A percentile compares a stretch with the other conserved stretches of the same genome.
phyloP scores from a whole-genome alignment of 2,113 vertebrate species.

The Chloropsis cyanopogon region DNA sequence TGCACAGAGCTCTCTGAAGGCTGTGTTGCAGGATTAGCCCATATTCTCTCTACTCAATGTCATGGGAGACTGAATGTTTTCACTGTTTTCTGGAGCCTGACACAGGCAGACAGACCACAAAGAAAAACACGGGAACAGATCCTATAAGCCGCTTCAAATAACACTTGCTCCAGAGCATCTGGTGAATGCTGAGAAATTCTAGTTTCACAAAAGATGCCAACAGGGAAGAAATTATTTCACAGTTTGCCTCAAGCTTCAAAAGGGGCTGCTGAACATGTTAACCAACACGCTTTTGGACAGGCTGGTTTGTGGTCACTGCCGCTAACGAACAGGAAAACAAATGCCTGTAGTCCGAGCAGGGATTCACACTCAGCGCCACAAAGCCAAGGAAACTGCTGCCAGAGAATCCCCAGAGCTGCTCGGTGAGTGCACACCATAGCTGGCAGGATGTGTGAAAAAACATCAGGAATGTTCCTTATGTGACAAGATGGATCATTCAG shows the following conservation, averaged over 20 bases:
- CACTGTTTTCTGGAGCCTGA: constrained; percentile 36
- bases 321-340: constrained; percentile 18
- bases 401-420: not conserved
- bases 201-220: constrained; percentile 44
- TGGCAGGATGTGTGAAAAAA: not conserved
- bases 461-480: not conserved
- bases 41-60: not conserved
- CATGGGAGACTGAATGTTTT: constrained; percentile 46
- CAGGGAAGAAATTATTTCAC: constrained; percentile 40
- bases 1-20: not conserved
- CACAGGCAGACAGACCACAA: constrained; percentile 55
- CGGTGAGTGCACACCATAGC: accelerated
- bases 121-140: constrained; percentile 20
- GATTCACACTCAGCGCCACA: not conserved
- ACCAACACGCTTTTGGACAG: not conserved
- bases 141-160: constrained; percentile 41
- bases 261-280: constrained; percentile 19
- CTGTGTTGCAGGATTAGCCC: not conserved
- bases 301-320: not conserved
- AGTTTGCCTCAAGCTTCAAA: constrained; percentile 34
- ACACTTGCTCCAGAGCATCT: constrained; percentile 39
- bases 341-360: not conserved
- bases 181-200: constrained; percentile 36
- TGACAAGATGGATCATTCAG: constrained; percentile 12
- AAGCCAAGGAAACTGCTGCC: not conserved